Percentiles rank a stretch among this genome's conserved stretches.
These are phyloP conservation scores for Rhopalosiphum maidis DNA, from an alignment of 1,140 invertebrate species.

Conservation along the genomic window DNA sequence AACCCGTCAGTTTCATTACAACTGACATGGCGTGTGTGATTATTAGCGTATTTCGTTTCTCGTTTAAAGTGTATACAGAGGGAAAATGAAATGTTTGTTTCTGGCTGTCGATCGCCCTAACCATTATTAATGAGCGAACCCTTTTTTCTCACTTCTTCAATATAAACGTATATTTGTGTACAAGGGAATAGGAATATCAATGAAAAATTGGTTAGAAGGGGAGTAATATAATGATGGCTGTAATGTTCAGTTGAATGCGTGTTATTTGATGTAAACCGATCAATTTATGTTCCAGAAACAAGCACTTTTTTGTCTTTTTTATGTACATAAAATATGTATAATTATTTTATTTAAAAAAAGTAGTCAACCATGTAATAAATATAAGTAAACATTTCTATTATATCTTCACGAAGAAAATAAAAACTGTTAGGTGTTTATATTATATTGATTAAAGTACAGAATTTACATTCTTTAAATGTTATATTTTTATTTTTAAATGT, in stretches of 20 bases:
- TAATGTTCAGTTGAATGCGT: background rate
- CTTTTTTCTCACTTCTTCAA: conserved; percentile 1
- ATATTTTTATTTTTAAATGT: no score
- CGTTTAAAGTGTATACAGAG: background rate
- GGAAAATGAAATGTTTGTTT: conserved; percentile 37
- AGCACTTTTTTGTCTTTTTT: background rate
- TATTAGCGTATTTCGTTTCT: conserved; percentile 31
- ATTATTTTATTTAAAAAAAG: background rate
- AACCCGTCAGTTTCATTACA: conserved; percentile 24
- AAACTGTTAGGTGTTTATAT: no score
- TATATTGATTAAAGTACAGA: no score
- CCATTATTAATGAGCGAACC: conserved; percentile 41
- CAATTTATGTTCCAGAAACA: background rate
- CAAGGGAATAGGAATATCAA: background rate
- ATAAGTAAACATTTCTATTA: background rate
- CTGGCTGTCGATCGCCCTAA: conserved; percentile 30
- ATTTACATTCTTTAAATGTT: no score
- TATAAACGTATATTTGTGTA: background rate
- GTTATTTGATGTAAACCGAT: background rate
- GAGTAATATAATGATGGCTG: background rate
- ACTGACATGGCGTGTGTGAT: background rate
- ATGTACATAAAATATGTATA: background rate
- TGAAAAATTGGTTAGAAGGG: background rate
- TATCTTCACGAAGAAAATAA: background rate
- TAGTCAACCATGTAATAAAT: background rate